Base-by-base conservation (phyloP, 1,140 invertebrate genomes). In the Eriosoma lanigerum region DNA sequence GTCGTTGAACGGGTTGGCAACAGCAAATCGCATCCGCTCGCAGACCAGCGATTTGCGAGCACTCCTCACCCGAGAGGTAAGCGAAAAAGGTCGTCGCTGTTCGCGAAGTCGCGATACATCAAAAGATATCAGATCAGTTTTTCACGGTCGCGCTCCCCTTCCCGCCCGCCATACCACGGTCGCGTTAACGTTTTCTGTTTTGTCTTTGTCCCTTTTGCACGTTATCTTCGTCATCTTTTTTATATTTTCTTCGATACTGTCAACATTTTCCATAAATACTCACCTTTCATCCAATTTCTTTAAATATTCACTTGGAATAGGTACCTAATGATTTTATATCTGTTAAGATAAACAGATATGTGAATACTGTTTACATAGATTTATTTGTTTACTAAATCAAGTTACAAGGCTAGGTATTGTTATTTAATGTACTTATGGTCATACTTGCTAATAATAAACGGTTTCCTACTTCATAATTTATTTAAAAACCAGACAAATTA, bases 1-100 rank as follows among this genome's bases (percentile, higher is more conserved):
- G 48, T 72, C 26, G 46, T 72, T 72, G 46, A 72, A 72, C 68
- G 44, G 66, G 24, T 50, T 44, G 21, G 8, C 66, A 48, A 10
- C 3, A 58, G 32, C n/a, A 17, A 13, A 48, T 29, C 58, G 29
- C 29, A 19, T 15, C 60, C 29, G 19, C 26, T 44, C 64, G 64
- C 64, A 4, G 19, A 52, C 1, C 52, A 29, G 0, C 1, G 2
- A 24, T 52, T 72, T 72, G 24, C 24, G 24, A 72, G 68, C 44
- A 46, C 56, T 12, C 17, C 9, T 52, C 68, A 15, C 46, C 48
- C 46, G 15, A 29, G 46, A 72, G 68, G 68, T 72, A 72, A 72
- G 68, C 24, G 32, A 21, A 6, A 24, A 24, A 26, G 58, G 58
- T 15, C 24, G 5, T n/a, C 5, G 58, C 6, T 1, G 21, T 26